Evolutionary conservation across 2,888 invertebrate species (phyloP).

Genomic region (Watsonalla binaria): DNA sequence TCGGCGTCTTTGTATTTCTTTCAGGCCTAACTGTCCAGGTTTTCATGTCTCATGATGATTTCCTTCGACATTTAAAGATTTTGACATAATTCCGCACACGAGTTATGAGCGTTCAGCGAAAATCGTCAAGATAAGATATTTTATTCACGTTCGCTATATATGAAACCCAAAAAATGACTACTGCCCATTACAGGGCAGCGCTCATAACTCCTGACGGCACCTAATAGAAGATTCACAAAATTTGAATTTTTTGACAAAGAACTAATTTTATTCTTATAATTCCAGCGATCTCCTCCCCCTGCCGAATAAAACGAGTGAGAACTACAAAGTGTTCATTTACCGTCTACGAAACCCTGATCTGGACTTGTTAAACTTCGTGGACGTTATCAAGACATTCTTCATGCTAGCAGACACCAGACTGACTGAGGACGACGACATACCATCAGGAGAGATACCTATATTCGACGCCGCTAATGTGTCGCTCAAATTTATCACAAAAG

Average conservation of each 20-base stretch:
- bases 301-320: conserved; percentile 81
- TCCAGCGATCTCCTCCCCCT: conserved; percentile 84
- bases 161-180: no score
- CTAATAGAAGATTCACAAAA: neutral
- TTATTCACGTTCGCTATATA: no score
- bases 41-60: no score
- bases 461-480: conserved; percentile 83
- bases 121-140: no score
- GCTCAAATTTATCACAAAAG: conserved; percentile 81
- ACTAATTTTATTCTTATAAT: conserved; percentile 14
- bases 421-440: conserved; percentile 78
- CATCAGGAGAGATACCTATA: conserved; percentile 84
- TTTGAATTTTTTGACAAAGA: neutral
- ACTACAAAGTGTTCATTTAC: conserved; percentile 83
- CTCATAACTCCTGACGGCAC: neutral
- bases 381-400: conserved; percentile 84
- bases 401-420: conserved; percentile 85
- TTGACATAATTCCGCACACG: no score
- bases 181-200: no score
- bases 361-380: conserved; percentile 82
- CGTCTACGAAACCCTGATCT: conserved; percentile 80
- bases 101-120: no score
- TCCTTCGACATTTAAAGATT: no score
- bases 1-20: no score
- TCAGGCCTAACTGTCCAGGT: no score